Conservation (phyloP, 2,888 invertebrate species). For the Phaedon cochleariae region DNA sequence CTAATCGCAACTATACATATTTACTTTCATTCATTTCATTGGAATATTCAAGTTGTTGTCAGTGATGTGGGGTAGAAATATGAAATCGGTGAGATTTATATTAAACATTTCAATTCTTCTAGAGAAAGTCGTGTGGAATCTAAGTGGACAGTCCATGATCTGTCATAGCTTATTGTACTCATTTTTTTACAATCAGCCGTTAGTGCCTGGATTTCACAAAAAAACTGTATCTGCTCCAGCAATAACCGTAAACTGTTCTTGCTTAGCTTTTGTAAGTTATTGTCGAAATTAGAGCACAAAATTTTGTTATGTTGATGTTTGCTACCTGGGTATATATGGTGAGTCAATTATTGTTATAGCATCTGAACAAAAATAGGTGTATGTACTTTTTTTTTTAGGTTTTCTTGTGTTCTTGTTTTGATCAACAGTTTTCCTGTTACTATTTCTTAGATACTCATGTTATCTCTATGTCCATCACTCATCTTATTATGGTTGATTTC, state of each 20-base stretch:
- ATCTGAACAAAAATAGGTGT: too few species aligned
- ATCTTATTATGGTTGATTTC: too few species aligned
- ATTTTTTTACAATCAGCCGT: slow-evolving; percentile 40
- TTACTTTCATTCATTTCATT: too few species aligned
- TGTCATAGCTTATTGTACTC: slow-evolving; percentile 31
- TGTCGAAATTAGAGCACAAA: slow-evolving; percentile 42
- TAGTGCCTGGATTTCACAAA: slow-evolving; percentile 45
- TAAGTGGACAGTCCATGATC: slow-evolving; percentile 14
- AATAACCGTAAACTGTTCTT: slow-evolving; percentile 37
- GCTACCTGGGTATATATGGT: too few species aligned
- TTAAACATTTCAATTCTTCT: background rate
- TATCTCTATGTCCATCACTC: too few species aligned
- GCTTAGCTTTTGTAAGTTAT: slow-evolving; percentile 40
- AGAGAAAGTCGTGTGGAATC: slow-evolving; percentile 32
- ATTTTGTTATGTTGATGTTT: slow-evolving; percentile 13
- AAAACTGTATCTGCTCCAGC: slow-evolving; percentile 31
- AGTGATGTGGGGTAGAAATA: too few species aligned
- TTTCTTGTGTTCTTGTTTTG: too few species aligned
- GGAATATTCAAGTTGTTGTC: too few species aligned
- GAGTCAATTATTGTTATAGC: background rate
- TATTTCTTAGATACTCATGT: too few species aligned
- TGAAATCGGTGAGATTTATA: too few species aligned
- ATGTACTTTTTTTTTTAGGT: background rate
- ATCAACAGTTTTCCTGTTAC: too few species aligned
- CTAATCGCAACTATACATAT: too few species aligned